These are phyloP conservation scores for Coracopsis vasa DNA, from an alignment of 2,113 vertebrate species.

Conservation along the genomic window DNA sequence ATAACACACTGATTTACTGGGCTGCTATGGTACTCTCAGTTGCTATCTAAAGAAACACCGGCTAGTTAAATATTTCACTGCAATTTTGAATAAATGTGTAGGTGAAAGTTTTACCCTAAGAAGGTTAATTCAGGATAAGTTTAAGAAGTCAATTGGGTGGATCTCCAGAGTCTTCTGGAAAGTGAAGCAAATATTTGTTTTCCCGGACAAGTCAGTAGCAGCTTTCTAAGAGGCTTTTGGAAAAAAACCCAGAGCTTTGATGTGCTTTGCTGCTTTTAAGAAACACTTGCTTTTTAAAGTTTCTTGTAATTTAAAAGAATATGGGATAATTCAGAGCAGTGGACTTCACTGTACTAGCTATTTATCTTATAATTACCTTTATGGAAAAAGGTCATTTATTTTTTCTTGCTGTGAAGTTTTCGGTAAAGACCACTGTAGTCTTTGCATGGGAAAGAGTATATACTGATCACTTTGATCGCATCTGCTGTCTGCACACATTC, in stretches of 20 bases:
- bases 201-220: not conserved
- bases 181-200: not conserved
- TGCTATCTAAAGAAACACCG: not conserved
- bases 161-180: not conserved
- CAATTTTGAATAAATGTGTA: not conserved
- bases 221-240: not conserved
- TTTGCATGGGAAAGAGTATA: not conserved
- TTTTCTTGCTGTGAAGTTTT: not conserved
- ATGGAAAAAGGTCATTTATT: not conserved
- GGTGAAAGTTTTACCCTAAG: not conserved
- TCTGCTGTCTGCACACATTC: conserved; percentile 21
- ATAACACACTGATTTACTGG: not conserved
- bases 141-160: not conserved
- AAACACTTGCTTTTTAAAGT: not conserved
- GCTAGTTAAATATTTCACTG: not conserved
- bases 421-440: not conserved
- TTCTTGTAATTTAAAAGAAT: not conserved
- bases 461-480: not conserved
- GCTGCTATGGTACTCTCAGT: not conserved
- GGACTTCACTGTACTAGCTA: not conserved
- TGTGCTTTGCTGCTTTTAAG: not conserved
- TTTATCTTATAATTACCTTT: not conserved
- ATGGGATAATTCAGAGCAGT: not conserved
- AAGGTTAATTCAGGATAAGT: not conserved
- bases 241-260: not conserved